Conservation (phyloP, 2,888 invertebrate genomes). For the Blastobasis lacticolella region DNA sequence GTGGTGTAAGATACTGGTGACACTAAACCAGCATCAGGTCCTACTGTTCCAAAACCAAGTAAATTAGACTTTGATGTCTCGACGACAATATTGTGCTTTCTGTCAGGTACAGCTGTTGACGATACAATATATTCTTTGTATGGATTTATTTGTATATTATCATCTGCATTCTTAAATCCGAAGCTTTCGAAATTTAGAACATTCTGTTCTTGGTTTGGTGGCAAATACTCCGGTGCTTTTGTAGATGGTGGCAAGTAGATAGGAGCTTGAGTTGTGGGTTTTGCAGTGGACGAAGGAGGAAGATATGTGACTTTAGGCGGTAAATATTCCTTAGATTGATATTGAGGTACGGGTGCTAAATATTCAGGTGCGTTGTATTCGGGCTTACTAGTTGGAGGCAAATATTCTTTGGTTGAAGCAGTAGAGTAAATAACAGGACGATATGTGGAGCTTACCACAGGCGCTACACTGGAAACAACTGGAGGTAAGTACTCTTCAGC, state of each 20-base stretch:
- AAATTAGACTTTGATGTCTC: slow-evolving; percentile 53
- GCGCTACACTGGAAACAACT: slow-evolving; percentile 35
- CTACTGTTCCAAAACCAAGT: slow-evolving; percentile 48
- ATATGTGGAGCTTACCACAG: slow-evolving; percentile 40
- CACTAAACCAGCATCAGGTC: slow-evolving; percentile 48
- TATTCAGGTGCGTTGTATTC: slow-evolving; percentile 31
- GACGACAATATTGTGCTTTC: slow-evolving; percentile 54
- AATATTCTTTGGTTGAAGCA: slow-evolving; percentile 12
- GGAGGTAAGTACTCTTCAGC: slow-evolving; percentile 60
- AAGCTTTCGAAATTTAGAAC: slow-evolving; percentile 35
- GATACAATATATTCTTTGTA: slow-evolving; percentile 34
- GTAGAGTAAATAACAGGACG: slow-evolving; percentile 42
- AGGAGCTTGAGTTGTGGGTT: slow-evolving; percentile 10
- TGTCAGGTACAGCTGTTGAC: slow-evolving; percentile 30
- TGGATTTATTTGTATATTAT: slow-evolving; percentile 35
- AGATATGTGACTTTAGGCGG: slow-evolving; percentile 23
- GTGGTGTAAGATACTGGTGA: slow-evolving; percentile 50
- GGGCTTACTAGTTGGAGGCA: slow-evolving; percentile 19
- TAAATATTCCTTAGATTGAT: slow-evolving; percentile 24
- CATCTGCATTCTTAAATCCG: slow-evolving; percentile 29
- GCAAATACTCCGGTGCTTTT: slow-evolving; percentile 51
- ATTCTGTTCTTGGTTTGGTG: slow-evolving; percentile 36
- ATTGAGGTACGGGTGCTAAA: slow-evolving; percentile 20
- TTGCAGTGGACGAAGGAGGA: slow-evolving; percentile 31
- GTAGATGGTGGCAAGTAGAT: slow-evolving; percentile 31